These are phyloP conservation scores for Eutrigla gurnardus DNA, from an alignment of 2,797 vertebrate species.

Conservation along the genomic window DNA sequence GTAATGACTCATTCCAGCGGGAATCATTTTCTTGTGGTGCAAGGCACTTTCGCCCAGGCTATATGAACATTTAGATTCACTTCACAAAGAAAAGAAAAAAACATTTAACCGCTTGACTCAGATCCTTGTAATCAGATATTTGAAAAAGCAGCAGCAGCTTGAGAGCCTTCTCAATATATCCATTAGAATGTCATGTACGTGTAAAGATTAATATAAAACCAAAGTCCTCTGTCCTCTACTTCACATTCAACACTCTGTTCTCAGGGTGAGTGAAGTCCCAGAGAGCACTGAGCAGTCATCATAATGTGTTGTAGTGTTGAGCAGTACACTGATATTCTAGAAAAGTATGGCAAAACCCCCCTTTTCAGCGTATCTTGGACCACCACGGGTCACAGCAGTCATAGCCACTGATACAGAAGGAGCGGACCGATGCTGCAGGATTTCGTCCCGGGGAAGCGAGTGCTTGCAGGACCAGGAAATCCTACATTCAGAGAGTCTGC, in stretches of 20 bases:
- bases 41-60: slow-evolving; percentile 1
- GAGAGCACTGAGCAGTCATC: slow-evolving; percentile 23
- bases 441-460: too few species aligned
- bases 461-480: too few species aligned
- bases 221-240: slow-evolving; percentile 25
- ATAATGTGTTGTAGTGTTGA: background rate
- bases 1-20: slow-evolving; percentile 17
- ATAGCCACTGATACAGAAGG: too few species aligned
- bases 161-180: background rate
- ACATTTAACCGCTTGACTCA: background rate
- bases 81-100: background rate
- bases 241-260: slow-evolving; percentile 16
- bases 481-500: too few species aligned
- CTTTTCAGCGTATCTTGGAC: too few species aligned
- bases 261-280: slow-evolving; percentile 34
- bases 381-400: too few species aligned
- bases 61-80: slow-evolving; percentile 18
- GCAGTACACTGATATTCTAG: too few species aligned
- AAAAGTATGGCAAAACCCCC: too few species aligned
- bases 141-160: background rate
- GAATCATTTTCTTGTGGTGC: slow-evolving; percentile 8
- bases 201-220: background rate
- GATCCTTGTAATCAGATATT: background rate
- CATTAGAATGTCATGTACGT: background rate
- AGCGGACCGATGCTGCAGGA: too few species aligned